Base-by-base conservation (phyloP, 2,888 invertebrate genomes). In the Pammene fasciana region DNA sequence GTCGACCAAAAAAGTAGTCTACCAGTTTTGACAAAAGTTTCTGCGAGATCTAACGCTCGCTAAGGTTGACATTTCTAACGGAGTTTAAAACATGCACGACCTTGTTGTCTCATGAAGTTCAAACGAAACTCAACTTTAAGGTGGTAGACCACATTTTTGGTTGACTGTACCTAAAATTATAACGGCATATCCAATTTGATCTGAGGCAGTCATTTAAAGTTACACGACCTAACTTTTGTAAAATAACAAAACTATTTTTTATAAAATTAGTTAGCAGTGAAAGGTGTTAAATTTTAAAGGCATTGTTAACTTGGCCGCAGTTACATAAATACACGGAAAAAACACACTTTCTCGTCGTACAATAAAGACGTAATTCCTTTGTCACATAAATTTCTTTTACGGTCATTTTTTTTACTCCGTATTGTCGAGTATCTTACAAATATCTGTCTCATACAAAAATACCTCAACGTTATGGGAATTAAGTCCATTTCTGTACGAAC, bases 221-320 rank as follows among this genome's bases (percentile, higher is more conserved):
- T 38, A 38, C 7, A 38, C 38, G 38, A 38, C 38, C 5, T 5
- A 38, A 38, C 38, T n/a, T 6, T 4, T 6, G 36, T 36, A 6
- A 36, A 36, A 38, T 38, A 34, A 34, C 13, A 52, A 52, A 34
- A n/a, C n/a, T n/a, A n/a, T n/a, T 34, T 34, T 26, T 2, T 54
- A 2, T 34, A 54, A 5, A 18, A 11, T 18, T 18, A 48, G 10
- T 50, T 18, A 9, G 5, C 78, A 74, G 76, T 76, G 77, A 82
- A 79, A 79, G 75, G 80, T 80, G 79, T 81, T 75, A 84, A 83
- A 83, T 85, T 85, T 83, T 82, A 83, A 80, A 75, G 76, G 71
- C 74, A 84, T 86, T 87, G 86, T 86, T 75, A 73, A 64, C 71
- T 64, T 67, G 66, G 75, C 60, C 70, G 67, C 75, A 73, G 70